These are phyloP conservation scores for Lagorchestes hirsutus DNA, from an alignment of 2,797 vertebrate genomes.

Conservation along the genomic window DNA sequence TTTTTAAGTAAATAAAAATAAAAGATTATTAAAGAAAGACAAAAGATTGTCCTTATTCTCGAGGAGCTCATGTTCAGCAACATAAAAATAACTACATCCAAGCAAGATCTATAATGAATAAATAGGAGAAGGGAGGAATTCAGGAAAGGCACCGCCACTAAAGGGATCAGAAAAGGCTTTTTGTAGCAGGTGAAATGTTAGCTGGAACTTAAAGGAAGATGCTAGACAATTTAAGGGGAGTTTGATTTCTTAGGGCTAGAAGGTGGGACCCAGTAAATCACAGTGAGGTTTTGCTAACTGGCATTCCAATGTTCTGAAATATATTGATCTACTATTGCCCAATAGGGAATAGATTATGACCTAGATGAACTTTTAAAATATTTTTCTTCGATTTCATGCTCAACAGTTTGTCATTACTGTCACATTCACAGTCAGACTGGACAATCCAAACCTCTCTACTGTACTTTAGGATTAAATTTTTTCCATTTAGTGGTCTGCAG, in stretches of 20 bases:
- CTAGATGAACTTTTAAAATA: neutral
- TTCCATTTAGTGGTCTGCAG: slow-evolving; percentile 18
- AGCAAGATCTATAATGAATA: neutral
- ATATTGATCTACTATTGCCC: neutral
- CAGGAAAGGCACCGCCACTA: neutral
- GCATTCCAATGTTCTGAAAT: slow-evolving; percentile 1
- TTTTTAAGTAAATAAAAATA: neutral
- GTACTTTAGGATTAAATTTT: neutral
- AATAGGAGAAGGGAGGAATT: neutral
- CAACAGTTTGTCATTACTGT: neutral
- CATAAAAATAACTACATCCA: neutral
- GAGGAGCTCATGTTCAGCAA: neutral
- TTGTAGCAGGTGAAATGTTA: neutral
- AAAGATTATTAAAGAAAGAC: neutral
- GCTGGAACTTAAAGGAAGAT: neutral
- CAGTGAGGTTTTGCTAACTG: neutral
- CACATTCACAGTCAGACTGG: neutral
- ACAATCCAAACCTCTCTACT: slow-evolving; percentile 4
- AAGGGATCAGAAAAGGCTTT: neutral
- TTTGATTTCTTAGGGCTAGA: neutral
- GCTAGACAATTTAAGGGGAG: neutral
- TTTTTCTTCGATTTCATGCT: slow-evolving; percentile 33
- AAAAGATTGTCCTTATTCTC: neutral
- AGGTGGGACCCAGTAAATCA: neutral
- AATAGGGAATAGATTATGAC: neutral